Evolutionary conservation across 2,113 vertebrate species (phyloP).

Genomic region (Mesoclemmys tuberculata): DNA sequence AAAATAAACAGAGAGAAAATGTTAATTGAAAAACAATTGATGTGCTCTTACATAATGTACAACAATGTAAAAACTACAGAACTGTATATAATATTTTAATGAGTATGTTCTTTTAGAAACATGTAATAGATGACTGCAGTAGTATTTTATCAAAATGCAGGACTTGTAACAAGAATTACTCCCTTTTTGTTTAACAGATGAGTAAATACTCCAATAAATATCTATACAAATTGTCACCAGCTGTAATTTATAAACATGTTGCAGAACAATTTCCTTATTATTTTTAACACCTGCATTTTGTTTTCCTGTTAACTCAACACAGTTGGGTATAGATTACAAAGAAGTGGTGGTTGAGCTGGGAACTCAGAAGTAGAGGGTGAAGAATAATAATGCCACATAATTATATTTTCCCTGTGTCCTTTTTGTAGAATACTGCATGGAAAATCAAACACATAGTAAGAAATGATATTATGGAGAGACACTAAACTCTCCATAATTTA

Average conservation of each 20-base stretch:
- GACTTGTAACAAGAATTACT: conserved; percentile 30
- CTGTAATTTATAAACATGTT: neutral
- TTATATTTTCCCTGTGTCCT: neutral
- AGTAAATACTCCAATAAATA: conserved; percentile 51
- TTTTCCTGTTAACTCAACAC: conserved; percentile 7
- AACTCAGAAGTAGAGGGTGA: neutral
- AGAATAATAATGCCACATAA: conserved; percentile 36
- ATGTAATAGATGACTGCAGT: neutral
- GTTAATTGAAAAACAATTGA: conserved; percentile 47
- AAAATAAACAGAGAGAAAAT: conserved; percentile 48
- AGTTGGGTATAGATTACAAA: neutral
- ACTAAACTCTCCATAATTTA: neutral
- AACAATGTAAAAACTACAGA: conserved; percentile 31
- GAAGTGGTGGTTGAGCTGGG: neutral
- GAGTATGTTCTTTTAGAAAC: conserved; percentile 28
- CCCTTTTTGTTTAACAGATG: conserved; percentile 46
- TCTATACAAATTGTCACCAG: conserved; percentile 30
- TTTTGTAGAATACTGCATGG: neutral
- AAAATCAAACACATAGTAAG: neutral
- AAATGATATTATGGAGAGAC: neutral
- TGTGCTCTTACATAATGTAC: conserved; percentile 29
- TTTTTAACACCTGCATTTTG: conserved; percentile 54
- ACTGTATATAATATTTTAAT: conserved; percentile 40
- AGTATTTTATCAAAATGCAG: conserved; percentile 42
- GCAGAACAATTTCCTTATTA: conserved; percentile 49